phyloP scores from a whole-genome alignment of 2,797 vertebrate species.

The Tragelaphus oryx region DNA sequence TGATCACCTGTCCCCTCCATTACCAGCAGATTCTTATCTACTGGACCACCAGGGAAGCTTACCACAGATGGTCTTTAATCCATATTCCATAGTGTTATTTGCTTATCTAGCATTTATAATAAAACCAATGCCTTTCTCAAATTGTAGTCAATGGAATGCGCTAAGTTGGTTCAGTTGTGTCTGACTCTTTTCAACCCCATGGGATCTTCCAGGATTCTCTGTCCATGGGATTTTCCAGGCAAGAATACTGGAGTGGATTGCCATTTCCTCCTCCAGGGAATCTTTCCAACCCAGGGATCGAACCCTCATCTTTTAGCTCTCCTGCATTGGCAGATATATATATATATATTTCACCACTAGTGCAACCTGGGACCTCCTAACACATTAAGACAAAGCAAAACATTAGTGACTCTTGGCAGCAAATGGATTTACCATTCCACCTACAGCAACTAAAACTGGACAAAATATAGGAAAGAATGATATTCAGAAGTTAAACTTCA shows the following conservation, averaged over 20 bases:
- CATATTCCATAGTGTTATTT: background rate
- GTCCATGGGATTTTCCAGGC: background rate
- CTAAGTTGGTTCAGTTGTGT: background rate
- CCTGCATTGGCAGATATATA: background rate
- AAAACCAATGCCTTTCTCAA: background rate
- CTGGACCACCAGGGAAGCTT: background rate
- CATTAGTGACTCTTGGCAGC: background rate
- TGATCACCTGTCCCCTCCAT: background rate
- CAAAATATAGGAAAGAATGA: background rate
- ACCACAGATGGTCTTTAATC: background rate
- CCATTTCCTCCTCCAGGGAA: background rate
- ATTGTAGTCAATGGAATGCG: background rate
- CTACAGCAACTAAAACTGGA: background rate
- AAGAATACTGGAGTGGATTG: background rate
- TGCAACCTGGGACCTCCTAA: background rate
- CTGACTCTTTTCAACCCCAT: background rate
- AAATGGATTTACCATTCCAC: background rate
- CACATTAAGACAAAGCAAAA: background rate
- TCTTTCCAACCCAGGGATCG: background rate
- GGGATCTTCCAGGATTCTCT: background rate
- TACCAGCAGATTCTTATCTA: background rate
- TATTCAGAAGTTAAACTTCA: background rate
- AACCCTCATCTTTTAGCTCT: background rate
- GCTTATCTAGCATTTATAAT: background rate
- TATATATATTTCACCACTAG: background rate